Percentiles rank a stretch among this genome's conserved stretches.
Conservation (phyloP, 2,888 invertebrate genomes). For the Prosapia bicincta region DNA sequence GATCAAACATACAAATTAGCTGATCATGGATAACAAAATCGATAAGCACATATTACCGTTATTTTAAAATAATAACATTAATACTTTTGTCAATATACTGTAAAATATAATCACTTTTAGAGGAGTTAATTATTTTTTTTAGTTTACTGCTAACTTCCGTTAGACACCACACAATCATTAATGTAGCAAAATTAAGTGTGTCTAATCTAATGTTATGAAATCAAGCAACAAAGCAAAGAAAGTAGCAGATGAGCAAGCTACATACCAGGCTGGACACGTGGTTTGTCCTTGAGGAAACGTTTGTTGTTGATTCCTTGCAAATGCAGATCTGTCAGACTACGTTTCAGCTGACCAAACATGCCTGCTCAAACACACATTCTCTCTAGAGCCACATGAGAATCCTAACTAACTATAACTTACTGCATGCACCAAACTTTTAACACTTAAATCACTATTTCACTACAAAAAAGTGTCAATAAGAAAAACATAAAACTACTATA, state of each 20-base stretch:
- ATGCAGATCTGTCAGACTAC: constrained; percentile 83
- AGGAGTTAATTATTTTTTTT: too few relatives aligned
- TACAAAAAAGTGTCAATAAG: background rate
- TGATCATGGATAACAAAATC: too few relatives aligned
- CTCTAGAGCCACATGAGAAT: constrained; percentile 32
- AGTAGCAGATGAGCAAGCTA: constrained; percentile 12
- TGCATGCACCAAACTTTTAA: background rate
- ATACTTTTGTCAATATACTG: too few relatives aligned
- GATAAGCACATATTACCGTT: too few relatives aligned
- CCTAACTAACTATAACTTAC: constrained; percentile 10
- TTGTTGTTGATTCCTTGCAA: constrained; percentile 46
- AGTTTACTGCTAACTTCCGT: too few relatives aligned
- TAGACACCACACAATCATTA: too few relatives aligned
- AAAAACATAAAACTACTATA: background rate
- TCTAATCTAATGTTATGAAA: background rate
- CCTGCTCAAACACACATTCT: constrained; percentile 52
- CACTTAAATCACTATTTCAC: background rate
- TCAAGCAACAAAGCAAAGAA: background rate
- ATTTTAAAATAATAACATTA: too few relatives aligned
- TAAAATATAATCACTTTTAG: too few relatives aligned
- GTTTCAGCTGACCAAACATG: constrained; percentile 84
- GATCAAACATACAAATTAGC: too few relatives aligned
- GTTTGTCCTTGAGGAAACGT: constrained; percentile 36
- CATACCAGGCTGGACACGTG: constrained; percentile 32
- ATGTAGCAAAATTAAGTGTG: too few relatives aligned